phyloP scores from a whole-genome alignment of 2,888 invertebrate species.

The Monochamus alternatus region DNA sequence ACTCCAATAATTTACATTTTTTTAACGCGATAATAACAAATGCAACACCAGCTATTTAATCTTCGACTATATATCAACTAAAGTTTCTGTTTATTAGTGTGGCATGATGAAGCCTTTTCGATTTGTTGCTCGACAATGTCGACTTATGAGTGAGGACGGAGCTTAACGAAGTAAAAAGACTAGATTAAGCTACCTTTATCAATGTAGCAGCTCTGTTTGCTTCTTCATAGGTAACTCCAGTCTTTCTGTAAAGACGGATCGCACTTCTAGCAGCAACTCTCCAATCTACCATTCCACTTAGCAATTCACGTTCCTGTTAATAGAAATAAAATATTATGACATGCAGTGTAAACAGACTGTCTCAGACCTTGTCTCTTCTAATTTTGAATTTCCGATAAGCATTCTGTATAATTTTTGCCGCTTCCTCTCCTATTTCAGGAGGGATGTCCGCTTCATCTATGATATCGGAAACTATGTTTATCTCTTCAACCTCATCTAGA shows the following conservation, averaged over 20 bases:
- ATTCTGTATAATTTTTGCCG: constrained; percentile 65
- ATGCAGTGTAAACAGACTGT: neutral
- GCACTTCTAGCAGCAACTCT: constrained; percentile 68
- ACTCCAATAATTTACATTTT: no score
- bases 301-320: constrained; percentile 58
- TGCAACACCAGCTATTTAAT: no score
- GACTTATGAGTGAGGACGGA: no score
- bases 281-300: constrained; percentile 69
- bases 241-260: constrained; percentile 65
- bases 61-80: no score
- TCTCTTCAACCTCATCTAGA: constrained; percentile 58
- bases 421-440: constrained; percentile 63
- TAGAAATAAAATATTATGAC: neutral
- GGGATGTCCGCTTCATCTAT: constrained; percentile 57
- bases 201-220: constrained; percentile 68
- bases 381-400: constrained; percentile 59
- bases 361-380: constrained; percentile 42
- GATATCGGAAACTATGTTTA: constrained; percentile 58
- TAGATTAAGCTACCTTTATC: constrained; percentile 61
- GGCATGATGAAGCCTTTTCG: no score
- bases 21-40: no score
- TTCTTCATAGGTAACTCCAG: constrained; percentile 67
- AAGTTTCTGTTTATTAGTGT: no score
- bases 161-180: no score
- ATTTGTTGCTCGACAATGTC: no score